Evolutionary conservation across 2,113 vertebrate genomes (phyloP).

Genomic region (Thunnus maccoyii): DNA sequence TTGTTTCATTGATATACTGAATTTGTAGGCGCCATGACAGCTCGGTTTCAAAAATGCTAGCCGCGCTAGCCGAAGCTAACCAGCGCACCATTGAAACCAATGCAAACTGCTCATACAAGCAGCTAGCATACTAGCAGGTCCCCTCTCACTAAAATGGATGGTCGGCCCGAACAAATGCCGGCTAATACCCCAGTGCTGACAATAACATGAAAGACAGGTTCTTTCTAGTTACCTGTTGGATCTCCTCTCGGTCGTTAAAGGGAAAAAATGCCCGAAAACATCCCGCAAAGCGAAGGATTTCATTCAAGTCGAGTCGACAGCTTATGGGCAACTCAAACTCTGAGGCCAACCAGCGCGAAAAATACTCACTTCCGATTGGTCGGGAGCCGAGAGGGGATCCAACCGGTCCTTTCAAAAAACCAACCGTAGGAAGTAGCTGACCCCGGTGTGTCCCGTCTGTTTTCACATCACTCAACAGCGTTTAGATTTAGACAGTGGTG

Average conservation of each 20-base stretch:
- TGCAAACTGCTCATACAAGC: slow-evolving; percentile 17
- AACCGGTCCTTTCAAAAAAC: slow-evolving; percentile 91
- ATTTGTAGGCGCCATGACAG: slow-evolving; percentile 77
- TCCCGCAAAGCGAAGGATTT: slow-evolving; percentile 70
- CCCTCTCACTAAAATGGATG: slow-evolving; percentile 73
- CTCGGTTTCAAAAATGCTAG: slow-evolving; percentile 59
- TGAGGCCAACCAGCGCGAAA: slow-evolving; percentile 94
- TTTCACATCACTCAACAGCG: background rate
- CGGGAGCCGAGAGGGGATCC: slow-evolving; percentile 80
- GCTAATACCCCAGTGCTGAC: background rate
- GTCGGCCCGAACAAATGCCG: slow-evolving; percentile 50
- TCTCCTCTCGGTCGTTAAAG: slow-evolving; percentile 56
- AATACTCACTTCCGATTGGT: slow-evolving; percentile 93
- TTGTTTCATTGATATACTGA: slow-evolving; percentile 22
- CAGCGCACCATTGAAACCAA: slow-evolving; percentile 33
- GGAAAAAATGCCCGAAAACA: slow-evolving; percentile 70
- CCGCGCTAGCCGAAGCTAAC: slow-evolving; percentile 64
- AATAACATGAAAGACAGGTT: slow-evolving; percentile 13
- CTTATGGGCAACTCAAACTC: slow-evolving; percentile 87
- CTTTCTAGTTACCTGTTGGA: slow-evolving; percentile 65
- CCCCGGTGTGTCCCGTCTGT: slow-evolving; percentile 24
- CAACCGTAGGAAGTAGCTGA: slow-evolving; percentile 63
- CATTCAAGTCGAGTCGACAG: slow-evolving; percentile 80
- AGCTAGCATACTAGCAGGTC: slow-evolving; percentile 66
- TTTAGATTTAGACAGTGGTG: too few species aligned